Conservation (phyloP, 2,113 vertebrate genomes). For the Callaeas wilsoni region DNA sequence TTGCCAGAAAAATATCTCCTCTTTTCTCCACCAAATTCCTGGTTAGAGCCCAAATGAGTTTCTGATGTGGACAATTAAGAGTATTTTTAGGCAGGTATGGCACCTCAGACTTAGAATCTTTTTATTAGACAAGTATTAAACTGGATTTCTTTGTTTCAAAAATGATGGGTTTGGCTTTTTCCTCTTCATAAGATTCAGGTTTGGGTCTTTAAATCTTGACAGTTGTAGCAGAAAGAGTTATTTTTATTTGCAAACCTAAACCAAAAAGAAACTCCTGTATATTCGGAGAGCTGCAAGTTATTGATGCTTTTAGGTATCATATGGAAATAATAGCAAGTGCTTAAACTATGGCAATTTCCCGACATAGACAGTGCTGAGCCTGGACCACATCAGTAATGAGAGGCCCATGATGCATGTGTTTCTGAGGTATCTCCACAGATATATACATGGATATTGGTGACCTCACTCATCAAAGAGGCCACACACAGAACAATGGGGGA, state of each 20-base stretch:
- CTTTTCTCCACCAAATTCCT: not conserved
- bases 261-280: not conserved
- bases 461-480: conserved; percentile 26
- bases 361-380: not conserved
- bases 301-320: not conserved
- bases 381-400: not conserved
- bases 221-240: not conserved
- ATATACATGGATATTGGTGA: not conserved
- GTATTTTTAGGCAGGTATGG: not conserved
- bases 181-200: not conserved
- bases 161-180: not conserved
- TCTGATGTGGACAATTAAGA: not conserved
- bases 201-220: not conserved
- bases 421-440: not conserved
- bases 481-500: conserved; percentile 48
- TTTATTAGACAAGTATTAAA: not conserved
- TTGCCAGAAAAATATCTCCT: not conserved
- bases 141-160: not conserved
- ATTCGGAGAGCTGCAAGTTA: not conserved
- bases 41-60: not conserved
- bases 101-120: not conserved
- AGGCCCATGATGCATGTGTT: not conserved
- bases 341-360: not conserved
- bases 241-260: not conserved
- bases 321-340: not conserved